Conservation (phyloP, 2,888 invertebrate genomes). For the Globia sparganii region DNA sequence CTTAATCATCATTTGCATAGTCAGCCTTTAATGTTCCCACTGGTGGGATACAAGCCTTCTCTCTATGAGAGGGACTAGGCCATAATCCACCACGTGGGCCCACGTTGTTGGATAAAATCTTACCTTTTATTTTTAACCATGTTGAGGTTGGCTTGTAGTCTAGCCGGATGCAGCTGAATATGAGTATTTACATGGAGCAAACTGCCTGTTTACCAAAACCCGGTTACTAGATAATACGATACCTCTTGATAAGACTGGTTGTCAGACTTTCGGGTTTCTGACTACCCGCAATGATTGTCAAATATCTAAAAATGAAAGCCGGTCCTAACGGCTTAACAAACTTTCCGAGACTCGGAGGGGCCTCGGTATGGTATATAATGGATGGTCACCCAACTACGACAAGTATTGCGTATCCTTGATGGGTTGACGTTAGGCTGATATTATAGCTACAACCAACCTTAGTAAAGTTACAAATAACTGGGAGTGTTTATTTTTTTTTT, state of each 20-base stretch:
- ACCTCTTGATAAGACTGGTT: background rate
- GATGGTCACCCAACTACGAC: background rate
- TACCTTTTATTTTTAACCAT: too few relatives aligned
- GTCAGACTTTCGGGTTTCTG: background rate
- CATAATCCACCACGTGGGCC: too few relatives aligned
- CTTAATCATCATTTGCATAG: background rate
- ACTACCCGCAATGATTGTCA: background rate
- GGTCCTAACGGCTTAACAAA: background rate
- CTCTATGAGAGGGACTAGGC: too few relatives aligned
- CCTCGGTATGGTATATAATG: background rate
- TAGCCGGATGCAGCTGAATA: background rate
- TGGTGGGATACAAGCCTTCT: too few relatives aligned
- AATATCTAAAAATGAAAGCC: background rate
- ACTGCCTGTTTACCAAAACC: background rate
- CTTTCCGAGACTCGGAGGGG: background rate
- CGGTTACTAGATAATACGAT: background rate
- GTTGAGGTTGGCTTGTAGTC: background rate
- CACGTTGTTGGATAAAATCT: too few relatives aligned
- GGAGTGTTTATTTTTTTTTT: background rate
- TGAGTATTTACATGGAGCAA: background rate
- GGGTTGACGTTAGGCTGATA: background rate
- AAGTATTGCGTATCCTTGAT: background rate
- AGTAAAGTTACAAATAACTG: too few relatives aligned
- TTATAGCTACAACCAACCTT: background rate
- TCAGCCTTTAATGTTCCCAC: too few relatives aligned